A percentile compares a stretch with the other conserved stretches of the same genome.
phyloP scores from a whole-genome alignment of 2,797 vertebrate species.

The Glyptemys insculpta region DNA sequence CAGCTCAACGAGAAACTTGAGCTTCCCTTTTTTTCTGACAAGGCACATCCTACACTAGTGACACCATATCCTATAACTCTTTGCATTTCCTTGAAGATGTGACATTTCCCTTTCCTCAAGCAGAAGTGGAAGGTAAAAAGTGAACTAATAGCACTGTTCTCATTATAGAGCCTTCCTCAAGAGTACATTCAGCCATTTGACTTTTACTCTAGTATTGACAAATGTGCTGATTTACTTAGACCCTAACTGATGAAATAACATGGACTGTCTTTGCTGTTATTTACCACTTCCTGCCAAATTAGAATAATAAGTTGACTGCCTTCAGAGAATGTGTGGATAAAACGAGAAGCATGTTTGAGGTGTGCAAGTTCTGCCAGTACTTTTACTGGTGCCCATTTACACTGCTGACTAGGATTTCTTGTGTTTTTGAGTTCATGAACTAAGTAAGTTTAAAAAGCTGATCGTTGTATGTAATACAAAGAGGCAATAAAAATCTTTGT shows the following conservation, averaged over 20 bases:
- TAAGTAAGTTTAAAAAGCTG: background rate
- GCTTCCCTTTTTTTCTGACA: slow-evolving; percentile 42
- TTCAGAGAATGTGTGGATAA: background rate
- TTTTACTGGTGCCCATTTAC: background rate
- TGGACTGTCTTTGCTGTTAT: background rate
- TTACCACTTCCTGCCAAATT: background rate
- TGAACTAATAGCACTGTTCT: background rate
- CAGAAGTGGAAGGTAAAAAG: background rate
- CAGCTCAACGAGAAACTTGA: background rate
- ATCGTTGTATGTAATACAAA: background rate
- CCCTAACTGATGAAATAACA: background rate
- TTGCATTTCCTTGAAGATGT: background rate
- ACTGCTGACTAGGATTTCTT: background rate
- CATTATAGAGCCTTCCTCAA: background rate
- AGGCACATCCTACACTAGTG: accelerated
- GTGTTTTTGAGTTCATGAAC: background rate
- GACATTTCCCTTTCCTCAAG: background rate
- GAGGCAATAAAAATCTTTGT: background rate
- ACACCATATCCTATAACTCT: slow-evolving; percentile 4
- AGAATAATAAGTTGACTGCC: background rate
- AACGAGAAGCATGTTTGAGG: accelerated
- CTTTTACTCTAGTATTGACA: background rate
- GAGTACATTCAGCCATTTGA: background rate
- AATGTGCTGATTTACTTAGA: background rate
- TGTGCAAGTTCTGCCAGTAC: background rate